Evolutionary conservation across 2,888 invertebrate genomes (phyloP).

Genomic region (Patella pellucida): DNA sequence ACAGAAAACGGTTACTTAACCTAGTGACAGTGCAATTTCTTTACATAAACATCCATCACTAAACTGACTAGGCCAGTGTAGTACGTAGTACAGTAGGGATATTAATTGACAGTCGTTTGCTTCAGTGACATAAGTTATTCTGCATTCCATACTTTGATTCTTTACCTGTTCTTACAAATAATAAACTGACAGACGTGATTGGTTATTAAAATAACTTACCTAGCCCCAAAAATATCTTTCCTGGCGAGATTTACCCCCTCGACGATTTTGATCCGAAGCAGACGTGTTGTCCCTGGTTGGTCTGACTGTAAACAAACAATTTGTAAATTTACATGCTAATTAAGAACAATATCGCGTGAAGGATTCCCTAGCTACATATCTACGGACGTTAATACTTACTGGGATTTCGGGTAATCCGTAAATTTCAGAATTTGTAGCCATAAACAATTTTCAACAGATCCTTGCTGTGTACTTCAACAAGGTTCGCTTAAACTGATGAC

Average conservation of each 20-base stretch:
- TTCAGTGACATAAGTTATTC: no score
- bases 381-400: constrained; percentile 32
- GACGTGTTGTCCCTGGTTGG: constrained; percentile 25
- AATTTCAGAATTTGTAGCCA: constrained; percentile 39
- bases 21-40: no score
- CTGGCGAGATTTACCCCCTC: constrained; percentile 83
- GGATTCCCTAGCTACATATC: background rate
- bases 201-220: constrained; percentile 75
- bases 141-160: no score
- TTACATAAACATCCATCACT: no score
- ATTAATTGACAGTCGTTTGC: no score
- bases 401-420: constrained; percentile 49
- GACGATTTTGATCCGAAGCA: constrained; percentile 62
- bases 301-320: background rate
- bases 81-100: no score
- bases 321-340: background rate
- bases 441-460: constrained; percentile 25
- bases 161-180: no score
- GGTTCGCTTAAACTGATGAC: constrained; percentile 17
- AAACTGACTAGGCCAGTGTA: no score
- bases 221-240: constrained; percentile 99
- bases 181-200: no score
- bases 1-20: no score
- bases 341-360: background rate
- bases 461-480: background rate